phyloP scores from a whole-genome alignment of 2,888 invertebrate species.

The Priocnemis perturbator region DNA sequence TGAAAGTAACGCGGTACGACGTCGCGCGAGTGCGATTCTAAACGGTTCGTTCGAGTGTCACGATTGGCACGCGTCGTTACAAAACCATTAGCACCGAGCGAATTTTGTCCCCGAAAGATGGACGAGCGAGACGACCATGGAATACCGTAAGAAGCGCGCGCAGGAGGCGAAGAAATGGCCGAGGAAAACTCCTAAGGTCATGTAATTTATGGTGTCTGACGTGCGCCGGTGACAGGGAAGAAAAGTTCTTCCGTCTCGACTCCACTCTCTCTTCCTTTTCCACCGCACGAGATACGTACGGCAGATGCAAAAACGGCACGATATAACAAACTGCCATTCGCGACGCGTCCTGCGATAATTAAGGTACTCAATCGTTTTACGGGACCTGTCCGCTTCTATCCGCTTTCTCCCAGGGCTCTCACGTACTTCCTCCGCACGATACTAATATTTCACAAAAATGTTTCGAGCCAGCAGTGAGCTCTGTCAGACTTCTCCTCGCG shows the following conservation, averaged over 20 bases:
- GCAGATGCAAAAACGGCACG: constrained; percentile 42
- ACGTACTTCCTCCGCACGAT: too few species aligned
- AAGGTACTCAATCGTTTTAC: too few species aligned
- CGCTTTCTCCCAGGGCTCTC: neutral
- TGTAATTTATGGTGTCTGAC: constrained; percentile 50
- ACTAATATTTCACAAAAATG: too few species aligned
- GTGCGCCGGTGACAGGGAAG: constrained; percentile 42
- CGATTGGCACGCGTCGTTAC: too few species aligned
- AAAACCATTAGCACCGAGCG: too few species aligned
- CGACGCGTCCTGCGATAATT: too few species aligned
- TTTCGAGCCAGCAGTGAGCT: too few species aligned
- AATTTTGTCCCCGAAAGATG: constrained; percentile 1
- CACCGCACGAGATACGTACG: constrained; percentile 31
- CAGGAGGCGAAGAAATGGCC: constrained; percentile 8
- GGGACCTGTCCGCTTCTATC: neutral
- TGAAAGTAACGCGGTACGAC: too few species aligned
- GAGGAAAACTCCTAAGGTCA: constrained; percentile 35
- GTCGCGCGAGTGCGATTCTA: too few species aligned
- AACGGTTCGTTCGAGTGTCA: too few species aligned
- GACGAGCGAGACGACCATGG: neutral
- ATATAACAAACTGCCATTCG: too few species aligned
- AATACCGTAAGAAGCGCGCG: neutral
- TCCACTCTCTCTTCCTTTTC: neutral
- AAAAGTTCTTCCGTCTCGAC: constrained; percentile 44
- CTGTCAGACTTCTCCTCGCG: too few species aligned